These are phyloP conservation scores for Microvelia longipes DNA, from an alignment of 1,140 invertebrate genomes.

Conservation along the genomic window DNA sequence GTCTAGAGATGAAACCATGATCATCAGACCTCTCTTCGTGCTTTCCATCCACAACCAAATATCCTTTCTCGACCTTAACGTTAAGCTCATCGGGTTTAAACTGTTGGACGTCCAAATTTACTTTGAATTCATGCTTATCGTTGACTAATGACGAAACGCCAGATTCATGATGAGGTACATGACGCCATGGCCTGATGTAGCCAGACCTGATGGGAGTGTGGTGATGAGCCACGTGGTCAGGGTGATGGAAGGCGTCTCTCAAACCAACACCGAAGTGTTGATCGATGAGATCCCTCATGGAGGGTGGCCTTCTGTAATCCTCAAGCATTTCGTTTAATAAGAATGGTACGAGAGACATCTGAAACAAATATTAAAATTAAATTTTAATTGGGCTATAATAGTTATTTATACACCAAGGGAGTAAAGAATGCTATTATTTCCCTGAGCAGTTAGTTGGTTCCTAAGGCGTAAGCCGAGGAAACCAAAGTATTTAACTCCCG, in stretches of 20 bases:
- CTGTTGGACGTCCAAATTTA: conserved; percentile 53
- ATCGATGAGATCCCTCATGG: conserved; percentile 24
- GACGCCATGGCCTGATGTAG: conserved; percentile 15
- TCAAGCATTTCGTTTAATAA: conserved; percentile 19
- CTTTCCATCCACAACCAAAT: conserved; percentile 47
- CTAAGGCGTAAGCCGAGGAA: too few relatives aligned
- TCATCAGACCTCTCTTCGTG: conserved; percentile 46
- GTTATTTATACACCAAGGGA: too few relatives aligned
- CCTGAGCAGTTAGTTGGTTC: too few relatives aligned
- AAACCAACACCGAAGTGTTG: conserved; percentile 27
- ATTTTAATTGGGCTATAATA: too few relatives aligned
- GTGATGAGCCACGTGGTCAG: conserved; percentile 20
- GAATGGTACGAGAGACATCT: conserved; percentile 16
- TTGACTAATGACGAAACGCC: conserved; percentile 14
- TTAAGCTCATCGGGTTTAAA: conserved; percentile 64
- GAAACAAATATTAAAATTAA: neutral
- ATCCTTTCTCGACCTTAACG: conserved; percentile 53
- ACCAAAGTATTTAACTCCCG: too few relatives aligned
- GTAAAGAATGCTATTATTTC: too few relatives aligned
- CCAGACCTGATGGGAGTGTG: conserved; percentile 3
- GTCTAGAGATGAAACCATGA: neutral
- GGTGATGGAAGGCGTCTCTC: conserved; percentile 21
- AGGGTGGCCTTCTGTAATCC: conserved; percentile 25
- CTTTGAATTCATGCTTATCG: conserved; percentile 26
- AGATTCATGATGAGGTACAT: conserved; percentile 9